Evolutionary conservation across 2,888 invertebrate species (phyloP).

Genomic region (Aleiodes testaceus): DNA sequence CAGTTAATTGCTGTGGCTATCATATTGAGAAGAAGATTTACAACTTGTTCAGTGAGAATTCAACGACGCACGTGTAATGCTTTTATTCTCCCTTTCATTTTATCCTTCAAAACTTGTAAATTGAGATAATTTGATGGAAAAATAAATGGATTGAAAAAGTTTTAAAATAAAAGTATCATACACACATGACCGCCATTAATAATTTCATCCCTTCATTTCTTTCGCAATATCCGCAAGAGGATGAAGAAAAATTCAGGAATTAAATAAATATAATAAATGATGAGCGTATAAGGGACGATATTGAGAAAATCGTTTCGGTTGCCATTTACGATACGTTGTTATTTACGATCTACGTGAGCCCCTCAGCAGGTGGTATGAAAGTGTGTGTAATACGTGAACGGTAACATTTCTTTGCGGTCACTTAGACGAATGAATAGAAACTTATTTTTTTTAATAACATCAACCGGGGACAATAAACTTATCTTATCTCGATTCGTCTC

Average conservation of each 20-base stretch:
- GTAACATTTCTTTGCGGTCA: slow-evolving; percentile 1
- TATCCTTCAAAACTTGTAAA: slow-evolving; percentile 18
- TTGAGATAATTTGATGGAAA: slow-evolving; percentile 31
- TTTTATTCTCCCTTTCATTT: slow-evolving; percentile 6
- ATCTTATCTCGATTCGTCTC: neutral
- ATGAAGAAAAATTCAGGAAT: slow-evolving; percentile 12
- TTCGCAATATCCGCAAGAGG: neutral
- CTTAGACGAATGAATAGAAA: neutral
- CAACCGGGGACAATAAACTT: neutral
- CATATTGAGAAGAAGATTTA: slow-evolving; percentile 12
- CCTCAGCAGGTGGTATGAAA: slow-evolving; percentile 50
- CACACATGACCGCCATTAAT: slow-evolving; percentile 19
- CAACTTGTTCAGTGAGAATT: slow-evolving; percentile 12
- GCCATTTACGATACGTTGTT: slow-evolving; percentile 54
- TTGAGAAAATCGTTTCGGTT: slow-evolving; percentile 56
- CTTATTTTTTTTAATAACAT: neutral
- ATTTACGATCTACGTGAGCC: slow-evolving; percentile 55
- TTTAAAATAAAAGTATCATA: neutral
- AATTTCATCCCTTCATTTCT: slow-evolving; percentile 14
- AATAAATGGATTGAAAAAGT: slow-evolving; percentile 11
- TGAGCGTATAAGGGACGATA: slow-evolving; percentile 45
- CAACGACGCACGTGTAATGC: slow-evolving; percentile 26
- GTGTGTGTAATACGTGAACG: slow-evolving; percentile 38
- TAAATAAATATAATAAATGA: slow-evolving; percentile 39
- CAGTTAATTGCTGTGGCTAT: slow-evolving; percentile 31